Conservation (phyloP, 2,888 invertebrate genomes). For the Pycnomerus fuliginosus region DNA sequence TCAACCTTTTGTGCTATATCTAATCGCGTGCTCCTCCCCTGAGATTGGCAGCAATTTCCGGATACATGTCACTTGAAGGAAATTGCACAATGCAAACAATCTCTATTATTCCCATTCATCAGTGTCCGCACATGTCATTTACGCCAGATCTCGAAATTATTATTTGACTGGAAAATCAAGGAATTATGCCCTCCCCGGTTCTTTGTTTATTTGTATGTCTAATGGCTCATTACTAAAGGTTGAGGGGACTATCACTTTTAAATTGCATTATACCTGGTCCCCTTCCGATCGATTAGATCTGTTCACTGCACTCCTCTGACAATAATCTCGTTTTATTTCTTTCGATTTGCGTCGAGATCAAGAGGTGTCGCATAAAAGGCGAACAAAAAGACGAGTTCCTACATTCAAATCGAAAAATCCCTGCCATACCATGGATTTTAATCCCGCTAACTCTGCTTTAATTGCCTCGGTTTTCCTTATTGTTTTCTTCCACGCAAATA, state of each 20-base stretch:
- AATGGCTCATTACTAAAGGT: conserved; percentile 20
- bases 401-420: too few relatives aligned
- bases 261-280: conserved; percentile 21
- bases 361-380: neutral
- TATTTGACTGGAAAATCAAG: too few relatives aligned
- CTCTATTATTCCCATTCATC: conserved; percentile 48
- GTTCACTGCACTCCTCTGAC: conserved; percentile 19
- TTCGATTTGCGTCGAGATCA: conserved; percentile 16
- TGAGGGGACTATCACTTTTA: conserved; percentile 14
- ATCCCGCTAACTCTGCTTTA: too few relatives aligned
- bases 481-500: too few relatives aligned
- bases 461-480: too few relatives aligned
- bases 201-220: too few relatives aligned
- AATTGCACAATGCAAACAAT: conserved; percentile 53
- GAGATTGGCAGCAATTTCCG: conserved; percentile 56
- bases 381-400: conserved; percentile 2
- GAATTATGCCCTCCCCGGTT: too few relatives aligned
- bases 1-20: conserved; percentile 51
- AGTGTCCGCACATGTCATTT: conserved; percentile 27
- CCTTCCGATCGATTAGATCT: conserved; percentile 23
- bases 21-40: conserved; percentile 49
- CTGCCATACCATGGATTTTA: too few relatives aligned
- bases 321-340: conserved; percentile 24
- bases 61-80: conserved; percentile 53
- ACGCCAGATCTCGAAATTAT: conserved; percentile 7